Percentiles rank a stretch among this genome's conserved stretches.
These are phyloP conservation scores for Percopsis omiscomaycus DNA, from an alignment of 2,797 vertebrate species.

Conservation along the genomic window DNA sequence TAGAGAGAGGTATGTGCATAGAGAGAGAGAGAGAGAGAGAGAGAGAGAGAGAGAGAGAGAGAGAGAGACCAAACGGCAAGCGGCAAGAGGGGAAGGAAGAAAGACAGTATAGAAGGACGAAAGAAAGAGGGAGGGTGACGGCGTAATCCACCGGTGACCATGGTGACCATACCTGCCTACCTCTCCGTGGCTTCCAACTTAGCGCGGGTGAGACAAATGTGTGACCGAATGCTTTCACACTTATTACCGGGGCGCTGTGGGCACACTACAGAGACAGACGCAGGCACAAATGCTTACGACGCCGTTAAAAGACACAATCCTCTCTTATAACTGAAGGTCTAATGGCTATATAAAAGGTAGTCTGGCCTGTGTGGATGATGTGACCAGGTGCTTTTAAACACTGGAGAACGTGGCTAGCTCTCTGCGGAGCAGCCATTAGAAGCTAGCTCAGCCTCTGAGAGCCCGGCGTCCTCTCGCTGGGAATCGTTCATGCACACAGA, in stretches of 20 bases:
- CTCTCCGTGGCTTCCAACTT: too few relatives aligned
- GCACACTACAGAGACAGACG: too few relatives aligned
- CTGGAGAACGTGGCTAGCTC: constrained; percentile 1
- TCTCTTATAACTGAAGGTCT: too few relatives aligned
- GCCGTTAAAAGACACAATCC: too few relatives aligned
- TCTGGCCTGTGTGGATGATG: not conserved
- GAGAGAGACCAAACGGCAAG: not conserved
- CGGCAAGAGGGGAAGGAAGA: not conserved
- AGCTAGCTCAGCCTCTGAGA: not conserved
- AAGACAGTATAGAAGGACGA: constrained; percentile 31
- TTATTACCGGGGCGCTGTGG: too few relatives aligned
- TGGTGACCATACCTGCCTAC: too few relatives aligned
- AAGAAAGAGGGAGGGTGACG: constrained; percentile 28
- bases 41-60: constrained; percentile 9
- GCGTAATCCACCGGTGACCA: not conserved
- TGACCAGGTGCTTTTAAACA: not conserved
- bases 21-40: constrained; percentile 56
- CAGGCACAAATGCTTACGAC: too few relatives aligned
- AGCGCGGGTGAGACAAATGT: not conserved
- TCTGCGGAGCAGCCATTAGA: constrained; percentile 8
- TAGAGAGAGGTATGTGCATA: constrained; percentile 57
- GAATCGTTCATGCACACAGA: not conserved
- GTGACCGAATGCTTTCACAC: not conserved
- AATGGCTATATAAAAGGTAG: not conserved
- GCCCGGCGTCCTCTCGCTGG: not conserved